Evolutionary conservation across 2,113 vertebrate species (phyloP).

Genomic region (Garra rufa): DNA sequence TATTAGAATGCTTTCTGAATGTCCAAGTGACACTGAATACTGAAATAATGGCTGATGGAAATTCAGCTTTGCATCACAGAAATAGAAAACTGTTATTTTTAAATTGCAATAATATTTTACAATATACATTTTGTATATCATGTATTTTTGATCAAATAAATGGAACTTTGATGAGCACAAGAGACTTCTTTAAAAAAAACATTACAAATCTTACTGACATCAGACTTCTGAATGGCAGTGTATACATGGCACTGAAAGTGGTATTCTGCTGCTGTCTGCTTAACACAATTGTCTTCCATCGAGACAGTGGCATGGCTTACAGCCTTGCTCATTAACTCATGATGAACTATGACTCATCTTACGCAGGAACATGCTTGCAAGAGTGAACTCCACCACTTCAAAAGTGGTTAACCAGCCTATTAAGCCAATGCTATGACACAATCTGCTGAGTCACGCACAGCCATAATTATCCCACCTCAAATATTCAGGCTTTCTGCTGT

Average conservation of each 20-base stretch:
- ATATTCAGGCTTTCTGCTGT: neutral
- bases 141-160: neutral
- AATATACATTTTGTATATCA: too few species aligned
- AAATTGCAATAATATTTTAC: neutral
- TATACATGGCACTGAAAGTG: neutral
- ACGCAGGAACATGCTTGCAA: neutral
- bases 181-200: too few species aligned
- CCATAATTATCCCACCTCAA: conserved; percentile 9
- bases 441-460: neutral
- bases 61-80: neutral
- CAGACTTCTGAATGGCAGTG: too few species aligned
- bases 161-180: neutral
- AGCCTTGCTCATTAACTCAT: neutral
- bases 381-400: neutral
- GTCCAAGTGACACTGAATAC: neutral
- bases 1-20: too few species aligned
- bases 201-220: too few species aligned
- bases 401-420: neutral
- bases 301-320: neutral
- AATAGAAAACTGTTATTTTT: too few species aligned
- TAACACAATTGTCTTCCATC: neutral
- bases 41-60: neutral
- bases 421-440: neutral
- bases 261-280: neutral
- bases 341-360: conserved; percentile 8